Evolutionary conservation across 2,888 invertebrate species (phyloP).

Genomic region (Ichneumoninae sp.): DNA sequence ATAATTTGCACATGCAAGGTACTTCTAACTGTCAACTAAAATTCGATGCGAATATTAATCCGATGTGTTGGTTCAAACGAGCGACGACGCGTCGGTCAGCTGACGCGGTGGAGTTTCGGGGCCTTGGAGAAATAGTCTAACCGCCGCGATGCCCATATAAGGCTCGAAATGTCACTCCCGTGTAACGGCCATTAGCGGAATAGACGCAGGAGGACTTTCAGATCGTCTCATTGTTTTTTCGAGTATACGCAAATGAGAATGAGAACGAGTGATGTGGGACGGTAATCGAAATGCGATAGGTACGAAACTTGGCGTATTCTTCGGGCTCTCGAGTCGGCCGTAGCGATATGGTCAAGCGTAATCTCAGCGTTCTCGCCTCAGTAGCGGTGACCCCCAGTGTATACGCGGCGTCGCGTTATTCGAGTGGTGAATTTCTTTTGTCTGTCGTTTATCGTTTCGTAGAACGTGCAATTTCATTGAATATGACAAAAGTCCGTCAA

Average conservation of each 20-base stretch:
- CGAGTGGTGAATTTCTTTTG: too few species aligned
- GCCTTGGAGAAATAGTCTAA: neutral
- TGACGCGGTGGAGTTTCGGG: neutral
- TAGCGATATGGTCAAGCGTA: too few species aligned
- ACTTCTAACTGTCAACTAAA: too few species aligned
- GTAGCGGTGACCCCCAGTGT: too few species aligned
- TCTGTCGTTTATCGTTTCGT: too few species aligned
- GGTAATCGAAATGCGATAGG: neutral
- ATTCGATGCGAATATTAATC: too few species aligned
- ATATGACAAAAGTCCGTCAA: too few species aligned
- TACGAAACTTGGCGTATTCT: neutral
- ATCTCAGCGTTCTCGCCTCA: too few species aligned
- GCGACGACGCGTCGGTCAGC: neutral
- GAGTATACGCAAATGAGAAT: neutral
- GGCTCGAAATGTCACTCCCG: neutral
- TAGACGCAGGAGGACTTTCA: neutral
- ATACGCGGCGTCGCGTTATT: too few species aligned
- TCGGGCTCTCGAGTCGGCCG: neutral
- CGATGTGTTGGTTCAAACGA: too few species aligned
- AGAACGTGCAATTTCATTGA: too few species aligned
- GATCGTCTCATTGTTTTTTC: neutral
- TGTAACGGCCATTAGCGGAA: neutral
- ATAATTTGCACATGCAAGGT: too few species aligned
- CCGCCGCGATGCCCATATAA: neutral
- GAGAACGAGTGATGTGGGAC: neutral